These are phyloP conservation scores for Cheilinus undulatus DNA, from an alignment of 2,113 vertebrate species.

Conservation along the genomic window DNA sequence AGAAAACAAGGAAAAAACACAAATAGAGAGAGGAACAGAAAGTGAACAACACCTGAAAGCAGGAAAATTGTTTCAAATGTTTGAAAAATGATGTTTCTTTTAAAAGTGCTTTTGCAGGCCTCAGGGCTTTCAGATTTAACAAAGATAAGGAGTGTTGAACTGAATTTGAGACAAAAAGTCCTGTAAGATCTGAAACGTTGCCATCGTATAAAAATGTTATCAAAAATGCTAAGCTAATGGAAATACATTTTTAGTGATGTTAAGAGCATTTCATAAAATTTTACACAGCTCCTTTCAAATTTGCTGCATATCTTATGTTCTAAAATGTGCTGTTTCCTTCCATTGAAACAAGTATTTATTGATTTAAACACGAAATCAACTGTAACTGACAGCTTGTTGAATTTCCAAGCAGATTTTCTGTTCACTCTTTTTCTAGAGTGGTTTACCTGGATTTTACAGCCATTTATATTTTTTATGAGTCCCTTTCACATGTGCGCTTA, in stretches of 20 bases:
- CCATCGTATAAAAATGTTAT: neutral
- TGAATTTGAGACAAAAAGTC: neutral
- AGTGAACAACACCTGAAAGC: constrained; percentile 18
- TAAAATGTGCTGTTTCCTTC: too few species aligned
- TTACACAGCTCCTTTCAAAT: too few species aligned
- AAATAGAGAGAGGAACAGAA: neutral
- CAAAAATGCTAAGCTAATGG: neutral
- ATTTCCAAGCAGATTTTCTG: too few species aligned
- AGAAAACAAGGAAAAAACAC: neutral
- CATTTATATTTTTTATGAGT: too few species aligned
- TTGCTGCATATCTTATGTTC: too few species aligned
- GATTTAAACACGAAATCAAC: too few species aligned
- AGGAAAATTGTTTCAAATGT: constrained; percentile 5
- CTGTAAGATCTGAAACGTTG: neutral
- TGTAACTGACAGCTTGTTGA: too few species aligned
- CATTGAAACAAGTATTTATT: too few species aligned
- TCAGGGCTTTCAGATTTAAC: neutral
- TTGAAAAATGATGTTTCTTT: neutral
- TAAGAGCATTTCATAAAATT: too few species aligned
- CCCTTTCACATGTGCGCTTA: too few species aligned
- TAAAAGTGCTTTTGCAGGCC: constrained; percentile 50
- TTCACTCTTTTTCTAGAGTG: too few species aligned
- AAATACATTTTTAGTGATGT: neutral
- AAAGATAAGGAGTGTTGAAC: neutral
- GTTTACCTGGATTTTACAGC: too few species aligned